These are phyloP conservation scores for Xenops minutus DNA, from an alignment of 2,797 vertebrate genomes.

Conservation along the genomic window DNA sequence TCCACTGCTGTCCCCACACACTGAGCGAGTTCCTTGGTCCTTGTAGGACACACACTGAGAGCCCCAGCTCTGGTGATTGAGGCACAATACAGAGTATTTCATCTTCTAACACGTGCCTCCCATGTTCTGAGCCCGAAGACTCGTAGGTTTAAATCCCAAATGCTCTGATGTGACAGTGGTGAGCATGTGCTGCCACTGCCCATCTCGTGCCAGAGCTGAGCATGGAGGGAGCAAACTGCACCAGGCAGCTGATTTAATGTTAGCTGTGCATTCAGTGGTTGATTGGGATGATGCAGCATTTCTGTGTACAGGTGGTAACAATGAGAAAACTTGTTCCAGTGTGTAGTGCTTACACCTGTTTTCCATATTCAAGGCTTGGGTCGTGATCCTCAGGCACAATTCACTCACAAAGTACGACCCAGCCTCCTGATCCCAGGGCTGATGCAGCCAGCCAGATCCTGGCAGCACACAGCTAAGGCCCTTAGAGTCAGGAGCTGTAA, in stretches of 20 bases:
- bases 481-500: background rate
- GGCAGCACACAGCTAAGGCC: background rate
- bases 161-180: background rate
- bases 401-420: constrained; percentile 72
- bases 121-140: background rate
- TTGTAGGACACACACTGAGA: background rate
- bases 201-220: background rate
- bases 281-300: background rate
- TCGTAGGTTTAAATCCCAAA: background rate
- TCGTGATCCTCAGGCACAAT: constrained; percentile 73
- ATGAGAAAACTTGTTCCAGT: background rate
- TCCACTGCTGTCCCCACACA: fast-evolving
- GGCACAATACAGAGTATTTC: background rate
- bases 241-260: background rate
- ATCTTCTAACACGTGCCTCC: background rate
- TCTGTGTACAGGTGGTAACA: background rate
- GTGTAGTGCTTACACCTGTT: background rate
- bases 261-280: fast-evolving
- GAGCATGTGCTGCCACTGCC: too few species aligned
- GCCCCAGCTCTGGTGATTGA: background rate
- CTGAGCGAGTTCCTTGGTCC: background rate
- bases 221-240: background rate
- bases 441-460: background rate
- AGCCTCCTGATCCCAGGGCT: background rate
- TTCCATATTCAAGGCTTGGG: constrained; percentile 69